phyloP scores from a whole-genome alignment of 2,888 invertebrate genomes.

The Prenolepis imparis region DNA sequence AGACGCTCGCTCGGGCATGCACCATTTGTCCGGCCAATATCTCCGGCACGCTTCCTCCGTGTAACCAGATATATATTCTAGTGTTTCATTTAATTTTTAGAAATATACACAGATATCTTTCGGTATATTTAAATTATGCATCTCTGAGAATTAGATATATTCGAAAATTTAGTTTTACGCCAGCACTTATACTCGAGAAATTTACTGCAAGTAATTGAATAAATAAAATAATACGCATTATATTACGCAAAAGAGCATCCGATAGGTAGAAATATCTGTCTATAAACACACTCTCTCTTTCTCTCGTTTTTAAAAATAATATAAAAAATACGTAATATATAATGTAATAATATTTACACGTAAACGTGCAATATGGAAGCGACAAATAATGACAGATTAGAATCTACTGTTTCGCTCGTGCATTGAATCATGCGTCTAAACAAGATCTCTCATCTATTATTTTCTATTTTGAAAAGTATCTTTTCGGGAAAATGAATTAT shows the following conservation, averaged over 20 bases:
- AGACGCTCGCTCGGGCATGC: conserved; percentile 23
- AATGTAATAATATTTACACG: neutral
- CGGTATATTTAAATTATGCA: neutral
- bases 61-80: neutral
- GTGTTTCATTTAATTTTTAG: conserved; percentile 12
- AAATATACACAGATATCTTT: neutral
- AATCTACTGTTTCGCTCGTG: neutral
- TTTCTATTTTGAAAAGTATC: conserved; percentile 34
- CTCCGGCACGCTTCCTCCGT: neutral
- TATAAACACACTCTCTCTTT: neutral
- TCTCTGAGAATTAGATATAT: neutral
- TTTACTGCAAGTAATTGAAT: neutral
- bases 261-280: neutral
- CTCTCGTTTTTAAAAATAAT: neutral
- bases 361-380: neutral
- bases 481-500: conserved; percentile 35
- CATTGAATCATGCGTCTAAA: neutral
- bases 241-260: conserved; percentile 14
- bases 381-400: conserved; percentile 2
- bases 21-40: conserved; percentile 33
- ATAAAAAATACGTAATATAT: neutral
- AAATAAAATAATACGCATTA: too few species aligned
- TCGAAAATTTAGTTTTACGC: neutral
- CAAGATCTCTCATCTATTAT: conserved; percentile 45
- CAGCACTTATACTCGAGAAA: neutral